A percentile compares a stretch with the other conserved stretches of the same genome.
These are phyloP conservation scores for Drusus annulatus DNA, from an alignment of 1,140 invertebrate genomes.

Conservation along the genomic window DNA sequence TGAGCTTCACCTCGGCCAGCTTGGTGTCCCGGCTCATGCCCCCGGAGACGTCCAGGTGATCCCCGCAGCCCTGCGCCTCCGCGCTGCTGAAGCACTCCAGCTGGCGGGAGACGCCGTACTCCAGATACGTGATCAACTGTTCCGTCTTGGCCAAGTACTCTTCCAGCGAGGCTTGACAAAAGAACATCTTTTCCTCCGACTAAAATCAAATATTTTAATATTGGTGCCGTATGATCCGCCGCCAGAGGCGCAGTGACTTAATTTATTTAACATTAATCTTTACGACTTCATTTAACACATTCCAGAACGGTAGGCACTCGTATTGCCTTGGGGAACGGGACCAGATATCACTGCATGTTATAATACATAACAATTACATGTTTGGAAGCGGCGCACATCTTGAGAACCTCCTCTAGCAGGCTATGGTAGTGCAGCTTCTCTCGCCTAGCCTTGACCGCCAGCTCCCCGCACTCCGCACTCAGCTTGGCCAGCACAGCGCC, in stretches of 20 bases:
- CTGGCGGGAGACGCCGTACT: slow-evolving; percentile 6
- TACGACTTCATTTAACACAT: too few species aligned
- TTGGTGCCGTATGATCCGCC: too few species aligned
- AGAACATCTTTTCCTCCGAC: background rate
- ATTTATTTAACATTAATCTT: too few species aligned
- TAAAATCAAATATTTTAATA: background rate
- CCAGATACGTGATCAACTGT: slow-evolving; percentile 1
- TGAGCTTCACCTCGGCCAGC: slow-evolving; percentile 21
- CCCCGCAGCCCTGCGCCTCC: background rate
- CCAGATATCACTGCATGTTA: too few species aligned
- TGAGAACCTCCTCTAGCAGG: background rate
- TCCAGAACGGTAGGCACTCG: too few species aligned
- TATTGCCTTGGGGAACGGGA: too few species aligned
- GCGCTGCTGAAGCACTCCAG: background rate
- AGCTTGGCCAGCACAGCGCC: background rate
- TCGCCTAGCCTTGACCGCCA: background rate
- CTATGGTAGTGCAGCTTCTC: slow-evolving; percentile 1
- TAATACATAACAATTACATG: background rate
- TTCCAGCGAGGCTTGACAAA: background rate
- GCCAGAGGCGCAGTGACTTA: too few species aligned
- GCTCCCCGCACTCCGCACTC: background rate
- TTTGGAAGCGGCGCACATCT: slow-evolving; percentile 14
- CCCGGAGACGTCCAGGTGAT: background rate
- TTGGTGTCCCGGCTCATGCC: background rate
- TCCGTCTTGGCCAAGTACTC: slow-evolving; percentile 22